Conservation (phyloP, 2,113 vertebrate species). For the Tupaia chinensis region DNA sequence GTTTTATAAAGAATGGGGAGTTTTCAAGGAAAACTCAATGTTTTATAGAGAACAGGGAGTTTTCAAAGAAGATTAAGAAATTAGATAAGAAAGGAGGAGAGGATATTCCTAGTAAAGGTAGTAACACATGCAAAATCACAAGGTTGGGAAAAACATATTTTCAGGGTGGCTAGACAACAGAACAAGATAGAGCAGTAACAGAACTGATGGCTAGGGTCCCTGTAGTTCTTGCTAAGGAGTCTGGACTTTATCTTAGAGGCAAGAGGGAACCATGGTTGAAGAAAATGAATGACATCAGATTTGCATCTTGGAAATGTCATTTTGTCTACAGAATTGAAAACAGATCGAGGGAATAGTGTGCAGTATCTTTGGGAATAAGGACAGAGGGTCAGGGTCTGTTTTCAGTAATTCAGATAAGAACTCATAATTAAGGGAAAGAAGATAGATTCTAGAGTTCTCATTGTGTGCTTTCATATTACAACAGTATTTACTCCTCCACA, state of each 20-base stretch:
- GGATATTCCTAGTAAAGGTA: neutral
- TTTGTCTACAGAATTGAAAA: neutral
- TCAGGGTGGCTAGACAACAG: neutral
- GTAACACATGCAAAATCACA: neutral
- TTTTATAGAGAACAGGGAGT: neutral
- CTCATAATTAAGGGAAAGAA: neutral
- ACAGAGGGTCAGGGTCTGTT: neutral
- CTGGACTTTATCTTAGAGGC: neutral
- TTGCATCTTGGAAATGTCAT: constrained; percentile 17
- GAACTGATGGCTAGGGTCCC: neutral
- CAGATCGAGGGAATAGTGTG: neutral
- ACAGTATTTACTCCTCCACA: neutral
- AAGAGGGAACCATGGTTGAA: neutral
- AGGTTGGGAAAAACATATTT: neutral
- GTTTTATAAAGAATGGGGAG: neutral
- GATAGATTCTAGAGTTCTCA: neutral
- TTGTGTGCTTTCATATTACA: neutral
- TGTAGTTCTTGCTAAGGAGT: neutral
- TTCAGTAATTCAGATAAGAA: neutral
- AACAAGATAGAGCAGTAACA: neutral
- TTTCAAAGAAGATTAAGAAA: constrained; percentile 18
- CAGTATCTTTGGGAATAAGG: neutral
- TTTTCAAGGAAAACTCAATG: neutral
- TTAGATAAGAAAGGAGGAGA: neutral
- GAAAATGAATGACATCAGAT: neutral